Percentiles rank a stretch among this genome's conserved stretches.
Conservation (phyloP, 2,113 vertebrate species). For the Lanius collurio region DNA sequence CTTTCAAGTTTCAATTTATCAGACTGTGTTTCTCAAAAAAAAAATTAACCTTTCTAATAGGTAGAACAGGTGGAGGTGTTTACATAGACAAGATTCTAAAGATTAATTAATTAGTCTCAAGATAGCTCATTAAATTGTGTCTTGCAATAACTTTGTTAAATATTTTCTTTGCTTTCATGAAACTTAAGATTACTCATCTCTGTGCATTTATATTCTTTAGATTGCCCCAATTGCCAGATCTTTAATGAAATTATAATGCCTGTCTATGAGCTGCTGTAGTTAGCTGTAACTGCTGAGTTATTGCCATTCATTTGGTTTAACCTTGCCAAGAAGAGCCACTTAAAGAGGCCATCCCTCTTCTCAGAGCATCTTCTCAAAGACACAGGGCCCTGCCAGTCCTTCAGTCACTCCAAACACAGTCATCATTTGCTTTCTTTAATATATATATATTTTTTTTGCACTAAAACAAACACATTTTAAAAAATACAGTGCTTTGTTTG, state of each 20-base stretch:
- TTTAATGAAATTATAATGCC: constrained; percentile 38
- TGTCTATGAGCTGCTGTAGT: neutral
- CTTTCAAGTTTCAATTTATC: neutral
- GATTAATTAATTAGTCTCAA: neutral
- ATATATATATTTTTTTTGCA: neutral
- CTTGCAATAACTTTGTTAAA: neutral
- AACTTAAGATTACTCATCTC: neutral
- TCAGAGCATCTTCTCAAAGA: neutral
- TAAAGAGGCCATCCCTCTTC: neutral
- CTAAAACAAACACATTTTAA: neutral
- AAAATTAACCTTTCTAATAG: neutral
- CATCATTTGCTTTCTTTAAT: neutral
- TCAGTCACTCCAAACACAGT: neutral
- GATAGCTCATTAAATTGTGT: neutral
- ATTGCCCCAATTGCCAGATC: neutral
- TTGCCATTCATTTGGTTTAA: neutral
- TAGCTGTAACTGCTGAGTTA: constrained; percentile 7
- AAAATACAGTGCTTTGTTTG: neutral
- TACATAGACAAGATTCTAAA: neutral
- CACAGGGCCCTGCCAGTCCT: neutral
- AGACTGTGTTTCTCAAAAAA: neutral
- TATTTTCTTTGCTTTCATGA: constrained; percentile 24
- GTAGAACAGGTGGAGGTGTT: neutral
- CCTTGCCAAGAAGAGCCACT: constrained; percentile 16
- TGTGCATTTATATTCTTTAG: neutral